Evolutionary conservation across 2,888 invertebrate species (phyloP), one percentile per base, ranked within the genome.

Genomic region (Aleiodes leptofemur): DNA sequence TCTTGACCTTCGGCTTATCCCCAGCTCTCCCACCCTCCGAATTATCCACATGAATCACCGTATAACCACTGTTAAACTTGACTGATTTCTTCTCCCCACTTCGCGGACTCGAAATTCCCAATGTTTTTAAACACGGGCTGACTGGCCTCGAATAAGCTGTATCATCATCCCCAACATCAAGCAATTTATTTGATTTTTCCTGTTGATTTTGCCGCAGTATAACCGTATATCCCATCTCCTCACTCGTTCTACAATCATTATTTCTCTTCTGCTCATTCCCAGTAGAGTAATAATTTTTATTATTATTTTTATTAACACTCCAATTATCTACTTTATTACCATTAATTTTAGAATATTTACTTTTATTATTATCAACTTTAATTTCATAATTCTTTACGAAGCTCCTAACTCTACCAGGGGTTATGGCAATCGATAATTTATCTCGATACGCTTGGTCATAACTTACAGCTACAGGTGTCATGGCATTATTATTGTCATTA

Each of bases 401-500:
- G 79, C 80, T 89, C 74, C 82, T 87, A 85, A 89, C 88, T 81
- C 86, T 89, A 86, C 88, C 88, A 61, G 88, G 87, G 76, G 81
- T 81, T 83, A 87, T 87, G 56, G 83, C 82, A 79, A 83, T 16
- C 50, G 50, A 23, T 29, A 70, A 71, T 23, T 56, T 82, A 78
- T 86, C 84, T 76, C 82, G 79, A 74, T 77, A 80, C 79, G 82
- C 83, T 87, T 87, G 87, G 85, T 87, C 86, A 80, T 82, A 83
- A 84, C 86, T 88, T 88, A 87, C 76, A 81, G 78, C 86, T 87
- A 88, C 83, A 83, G 87, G 84, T 85, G 82, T 82, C 81, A 79
- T 85, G 83, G 86, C 83, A 83, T 88, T 87, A 87, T 89, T 88
- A 86, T 89, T 87, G 83, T 86, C 85, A 85, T 85, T 82, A 82